Evolutionary conservation across 2,113 vertebrate genomes (phyloP).

Genomic region (Limanda limanda): DNA sequence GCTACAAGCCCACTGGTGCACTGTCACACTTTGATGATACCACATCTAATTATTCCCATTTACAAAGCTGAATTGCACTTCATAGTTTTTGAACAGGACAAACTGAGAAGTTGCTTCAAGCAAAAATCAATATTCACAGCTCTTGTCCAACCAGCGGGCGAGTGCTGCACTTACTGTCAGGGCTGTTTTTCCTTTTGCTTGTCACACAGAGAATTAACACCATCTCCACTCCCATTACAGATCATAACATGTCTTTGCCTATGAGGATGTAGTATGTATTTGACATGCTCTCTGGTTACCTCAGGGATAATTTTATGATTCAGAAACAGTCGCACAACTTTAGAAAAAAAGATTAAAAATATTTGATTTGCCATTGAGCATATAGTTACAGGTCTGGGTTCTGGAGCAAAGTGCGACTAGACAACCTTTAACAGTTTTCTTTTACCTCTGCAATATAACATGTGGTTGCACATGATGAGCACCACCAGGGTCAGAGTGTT

Average conservation of each 20-base stretch:
- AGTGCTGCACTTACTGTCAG: not conserved
- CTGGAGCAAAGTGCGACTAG: too few species aligned
- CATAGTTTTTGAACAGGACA: not conserved
- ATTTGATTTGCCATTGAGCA: too few species aligned
- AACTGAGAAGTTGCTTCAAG: not conserved
- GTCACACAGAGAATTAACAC: not conserved
- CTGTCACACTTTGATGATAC: not conserved
- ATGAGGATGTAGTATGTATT: too few species aligned
- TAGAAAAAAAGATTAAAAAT: too few species aligned
- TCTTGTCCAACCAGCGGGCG: constrained; percentile 10
- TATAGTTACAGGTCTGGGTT: too few species aligned
- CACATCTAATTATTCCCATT: not conserved
- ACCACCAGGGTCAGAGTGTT: not conserved
- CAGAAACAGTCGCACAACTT: too few species aligned
- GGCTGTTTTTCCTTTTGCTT: constrained; percentile 6
- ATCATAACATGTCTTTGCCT: not conserved
- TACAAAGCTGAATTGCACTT: not conserved
- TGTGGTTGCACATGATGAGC: not conserved
- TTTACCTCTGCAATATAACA: too few species aligned
- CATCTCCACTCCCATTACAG: not conserved
- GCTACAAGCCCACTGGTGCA: not conserved
- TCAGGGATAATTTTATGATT: too few species aligned
- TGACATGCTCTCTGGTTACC: not conserved
- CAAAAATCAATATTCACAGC: constrained; percentile 16
- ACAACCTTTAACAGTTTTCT: too few species aligned